Conservation (phyloP, 2,797 vertebrate species). For the Notolabrus celidotus region DNA sequence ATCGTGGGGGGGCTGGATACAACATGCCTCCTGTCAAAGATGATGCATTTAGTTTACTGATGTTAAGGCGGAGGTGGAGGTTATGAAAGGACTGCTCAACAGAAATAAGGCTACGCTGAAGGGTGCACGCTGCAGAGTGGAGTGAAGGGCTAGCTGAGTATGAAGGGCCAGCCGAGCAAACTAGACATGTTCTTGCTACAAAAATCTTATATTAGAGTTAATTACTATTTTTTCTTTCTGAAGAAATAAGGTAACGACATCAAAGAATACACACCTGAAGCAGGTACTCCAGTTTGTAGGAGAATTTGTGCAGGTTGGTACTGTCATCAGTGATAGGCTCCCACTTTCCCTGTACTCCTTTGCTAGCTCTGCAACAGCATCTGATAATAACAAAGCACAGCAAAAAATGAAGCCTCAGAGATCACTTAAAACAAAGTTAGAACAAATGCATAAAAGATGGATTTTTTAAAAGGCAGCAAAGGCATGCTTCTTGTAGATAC, state of each 20-base stretch:
- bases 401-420: neutral
- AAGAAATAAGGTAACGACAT: neutral
- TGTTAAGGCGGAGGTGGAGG: too few species aligned
- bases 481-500: too few species aligned
- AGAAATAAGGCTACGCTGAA: too few species aligned
- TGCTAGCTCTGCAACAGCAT: constrained; percentile 91
- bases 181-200: neutral
- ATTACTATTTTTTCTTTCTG: neutral
- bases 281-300: constrained; percentile 96
- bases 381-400: constrained; percentile 70
- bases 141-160: too few species aligned
- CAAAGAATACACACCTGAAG: constrained; percentile 88
- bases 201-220: neutral
- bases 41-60: too few species aligned
- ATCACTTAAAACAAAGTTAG: neutral
- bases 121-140: too few species aligned
- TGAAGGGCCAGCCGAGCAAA: too few species aligned
- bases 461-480: neutral
- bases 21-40: too few species aligned
- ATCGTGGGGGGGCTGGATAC: too few species aligned
- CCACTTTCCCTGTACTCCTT: constrained; percentile 93
- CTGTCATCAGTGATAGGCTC: constrained; percentile 97
- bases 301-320: constrained; percentile 94
- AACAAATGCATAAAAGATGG: neutral
- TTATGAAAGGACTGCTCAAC: too few species aligned